Base-by-base conservation (phyloP, 1,140 invertebrate species). In the Heliconius eleuchia region DNA sequence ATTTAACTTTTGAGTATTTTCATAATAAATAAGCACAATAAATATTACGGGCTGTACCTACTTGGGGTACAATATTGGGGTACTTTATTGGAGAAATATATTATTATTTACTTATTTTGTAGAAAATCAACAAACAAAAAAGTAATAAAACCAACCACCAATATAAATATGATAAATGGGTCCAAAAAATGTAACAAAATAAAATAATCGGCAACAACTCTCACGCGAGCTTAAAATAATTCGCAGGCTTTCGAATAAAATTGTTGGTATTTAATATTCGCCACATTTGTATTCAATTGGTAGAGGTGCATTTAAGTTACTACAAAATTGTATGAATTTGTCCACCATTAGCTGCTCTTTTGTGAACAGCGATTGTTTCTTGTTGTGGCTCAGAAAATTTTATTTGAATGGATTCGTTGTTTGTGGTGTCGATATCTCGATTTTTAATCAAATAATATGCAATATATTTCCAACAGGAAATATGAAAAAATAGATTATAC, bases 231-330 rank as follows among this genome's bases (percentile, higher is more conserved):
- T 75, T 42, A 75, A 74, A 81, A 55, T 74, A 84, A 80, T 80
- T 79, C 80, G 71, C 77, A 77, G 71, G 71, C 72, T 71, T 60
- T 74, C 77, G 37, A 57, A 78, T 74, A 76, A 84, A 81, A 74
- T 74, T 50, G 76, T 70, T 42, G 70, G 71, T 80, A 82, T 84
- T 84, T 80, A 82, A 80, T 80, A 84, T 84, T 80, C 77, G 30
- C 77, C 73, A 73, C 76, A 84, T 84, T 82, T 84, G 80, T 84
- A 84, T 84, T 82, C 83, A 73, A 76, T 39, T 78, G 78, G 78
- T 76, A 60, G 55, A 60, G n/a, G 1, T 55, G 52, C 52, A 57
- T 57, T 66, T 30, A 30, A 66, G 27, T 23, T 66, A 66, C 60
- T 66, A 30, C 6, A n/a, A 16, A 66, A 66, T 66, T 66, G 23